phyloP scores from a whole-genome alignment of 2,113 vertebrate species.

The Phainopepla nitens region DNA sequence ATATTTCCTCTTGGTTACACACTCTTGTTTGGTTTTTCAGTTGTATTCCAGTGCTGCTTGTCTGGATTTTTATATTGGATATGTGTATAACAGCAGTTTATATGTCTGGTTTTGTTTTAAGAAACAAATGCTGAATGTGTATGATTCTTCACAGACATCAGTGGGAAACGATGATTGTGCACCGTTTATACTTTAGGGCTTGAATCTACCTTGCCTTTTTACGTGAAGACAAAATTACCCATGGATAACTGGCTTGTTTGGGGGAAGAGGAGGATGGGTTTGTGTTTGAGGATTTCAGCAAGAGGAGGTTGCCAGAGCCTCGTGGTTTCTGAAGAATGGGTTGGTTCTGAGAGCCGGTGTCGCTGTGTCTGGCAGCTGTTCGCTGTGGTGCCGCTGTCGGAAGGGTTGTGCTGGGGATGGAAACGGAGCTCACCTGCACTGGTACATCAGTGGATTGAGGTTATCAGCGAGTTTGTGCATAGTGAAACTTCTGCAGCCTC shows the following conservation, averaged over 20 bases:
- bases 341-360: neutral
- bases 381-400: rapidly evolving
- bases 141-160: neutral
- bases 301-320: neutral
- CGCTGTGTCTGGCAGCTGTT: rapidly evolving
- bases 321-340: neutral
- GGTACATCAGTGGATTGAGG: rapidly evolving
- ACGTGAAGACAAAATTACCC: neutral
- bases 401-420: neutral
- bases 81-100: neutral
- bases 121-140: neutral
- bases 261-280: neutral
- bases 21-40: neutral
- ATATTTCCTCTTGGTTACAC: neutral
- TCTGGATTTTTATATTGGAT: neutral
- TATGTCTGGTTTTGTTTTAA: neutral
- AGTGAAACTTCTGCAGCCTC: neutral
- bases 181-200: neutral
- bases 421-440: neutral
- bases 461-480: neutral
- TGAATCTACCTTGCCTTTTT: neutral
- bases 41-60: neutral
- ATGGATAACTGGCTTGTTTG: neutral
- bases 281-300: neutral
- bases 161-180: neutral